A percentile compares a stretch with the other conserved stretches of the same genome.
Evolutionary conservation across 2,797 vertebrate genomes (phyloP).

Genomic region (Brotula barbata): DNA sequence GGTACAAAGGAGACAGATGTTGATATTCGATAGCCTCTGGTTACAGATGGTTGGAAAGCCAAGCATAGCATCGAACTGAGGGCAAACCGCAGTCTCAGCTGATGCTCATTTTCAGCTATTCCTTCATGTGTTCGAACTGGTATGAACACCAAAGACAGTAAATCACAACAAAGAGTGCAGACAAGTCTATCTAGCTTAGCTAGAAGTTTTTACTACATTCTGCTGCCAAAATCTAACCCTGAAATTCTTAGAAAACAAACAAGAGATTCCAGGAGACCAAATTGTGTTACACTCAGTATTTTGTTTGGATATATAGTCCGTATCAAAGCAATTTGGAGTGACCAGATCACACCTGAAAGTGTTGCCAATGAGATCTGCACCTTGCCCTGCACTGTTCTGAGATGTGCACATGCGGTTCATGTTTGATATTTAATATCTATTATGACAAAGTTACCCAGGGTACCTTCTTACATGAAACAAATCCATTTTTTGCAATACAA

Average conservation of each 20-base stretch:
- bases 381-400: slow-evolving; percentile 14
- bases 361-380: slow-evolving; percentile 21
- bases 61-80: slow-evolving; percentile 36
- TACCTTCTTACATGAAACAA: no score
- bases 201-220: slow-evolving; percentile 32
- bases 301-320: slow-evolving; percentile 5
- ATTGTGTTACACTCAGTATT: slow-evolving; percentile 6
- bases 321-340: neutral
- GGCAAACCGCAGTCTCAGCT: slow-evolving; percentile 32
- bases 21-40: slow-evolving; percentile 35
- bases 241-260: slow-evolving; percentile 6
- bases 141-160: slow-evolving; percentile 28
- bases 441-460: no score
- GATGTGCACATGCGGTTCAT: neutral
- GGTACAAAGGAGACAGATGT: slow-evolving; percentile 30
- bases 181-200: slow-evolving; percentile 8
- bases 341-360: slow-evolving; percentile 5
- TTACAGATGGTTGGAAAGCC: slow-evolving; percentile 39
- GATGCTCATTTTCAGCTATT: slow-evolving; percentile 36
- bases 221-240: slow-evolving; percentile 25
- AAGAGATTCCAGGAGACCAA: neutral
- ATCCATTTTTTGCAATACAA: no score
- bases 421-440: no score
- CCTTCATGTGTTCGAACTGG: slow-evolving; percentile 26
- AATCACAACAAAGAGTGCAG: slow-evolving; percentile 31